Conservation (phyloP, 2,888 invertebrate species). For the Danaus chrysippus region DNA sequence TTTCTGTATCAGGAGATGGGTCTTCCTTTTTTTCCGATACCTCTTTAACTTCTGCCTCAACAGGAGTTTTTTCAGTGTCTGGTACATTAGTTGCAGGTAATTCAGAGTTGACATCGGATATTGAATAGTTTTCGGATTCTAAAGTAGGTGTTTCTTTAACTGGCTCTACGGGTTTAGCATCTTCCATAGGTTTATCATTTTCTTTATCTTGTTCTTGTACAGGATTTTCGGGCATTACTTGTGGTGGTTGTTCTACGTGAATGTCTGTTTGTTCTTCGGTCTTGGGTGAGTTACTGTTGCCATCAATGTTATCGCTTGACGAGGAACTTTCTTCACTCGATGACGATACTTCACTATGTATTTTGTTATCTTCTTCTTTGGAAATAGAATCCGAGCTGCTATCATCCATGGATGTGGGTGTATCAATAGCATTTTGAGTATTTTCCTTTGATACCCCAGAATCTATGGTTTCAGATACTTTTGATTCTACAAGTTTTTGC, state of each 20-base stretch:
- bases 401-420: slow-evolving; percentile 43
- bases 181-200: slow-evolving; percentile 31
- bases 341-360: slow-evolving; percentile 58
- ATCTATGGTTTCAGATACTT: slow-evolving; percentile 35
- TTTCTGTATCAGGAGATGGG: slow-evolving; percentile 18
- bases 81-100: slow-evolving; percentile 42
- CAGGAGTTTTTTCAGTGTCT: slow-evolving; percentile 29
- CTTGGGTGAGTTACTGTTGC: slow-evolving; percentile 70
- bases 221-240: slow-evolving; percentile 33
- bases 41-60: slow-evolving; percentile 26
- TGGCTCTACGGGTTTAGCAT: slow-evolving; percentile 34
- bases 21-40: slow-evolving; percentile 26
- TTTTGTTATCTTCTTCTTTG: slow-evolving; percentile 63
- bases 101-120: slow-evolving; percentile 67
- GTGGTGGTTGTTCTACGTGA: slow-evolving; percentile 33
- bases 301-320: slow-evolving; percentile 70
- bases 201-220: slow-evolving; percentile 30
- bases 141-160: slow-evolving; percentile 38
- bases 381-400: slow-evolving; percentile 59
- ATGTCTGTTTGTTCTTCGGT: slow-evolving; percentile 40
- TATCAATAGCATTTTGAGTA: slow-evolving; percentile 31
- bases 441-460: slow-evolving; percentile 40
- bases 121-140: slow-evolving; percentile 63
- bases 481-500: slow-evolving; percentile 52
- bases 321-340: slow-evolving; percentile 72